A percentile compares a stretch with the other conserved stretches of the same genome.
Conservation (phyloP, 2,113 vertebrate genomes). For the Ictidomys tridecemlineatus region DNA sequence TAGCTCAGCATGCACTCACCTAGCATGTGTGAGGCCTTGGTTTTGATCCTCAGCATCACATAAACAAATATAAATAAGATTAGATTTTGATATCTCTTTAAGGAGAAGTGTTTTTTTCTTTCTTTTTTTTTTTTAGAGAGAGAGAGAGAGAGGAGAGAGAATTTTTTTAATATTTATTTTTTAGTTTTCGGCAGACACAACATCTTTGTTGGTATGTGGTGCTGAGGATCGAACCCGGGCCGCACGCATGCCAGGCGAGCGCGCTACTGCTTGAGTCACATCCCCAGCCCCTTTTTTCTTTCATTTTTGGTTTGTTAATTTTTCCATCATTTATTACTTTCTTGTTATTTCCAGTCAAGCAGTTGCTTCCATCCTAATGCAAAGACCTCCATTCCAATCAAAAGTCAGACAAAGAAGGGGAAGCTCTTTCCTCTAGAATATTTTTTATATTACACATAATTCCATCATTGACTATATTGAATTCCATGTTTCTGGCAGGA, state of each 20-base stretch:
- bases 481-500: background rate
- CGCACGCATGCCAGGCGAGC: too few species aligned
- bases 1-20: too few species aligned
- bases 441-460: background rate
- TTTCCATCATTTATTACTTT: background rate
- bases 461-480: background rate
- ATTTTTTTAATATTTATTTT: too few species aligned
- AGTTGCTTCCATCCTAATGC: background rate
- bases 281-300: too few species aligned
- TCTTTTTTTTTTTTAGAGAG: background rate
- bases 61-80: too few species aligned
- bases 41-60: too few species aligned
- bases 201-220: too few species aligned
- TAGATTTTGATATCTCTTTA: constrained; percentile 28
- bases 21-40: too few species aligned
- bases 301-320: background rate
- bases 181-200: too few species aligned
- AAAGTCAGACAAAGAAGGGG: background rate
- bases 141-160: too few species aligned
- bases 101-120: background rate
- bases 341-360: background rate
- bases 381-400: background rate
- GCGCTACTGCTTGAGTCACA: too few species aligned
- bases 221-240: too few species aligned
- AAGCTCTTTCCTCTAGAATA: background rate